These are phyloP conservation scores for Numida meleagris DNA, from an alignment of 2,113 vertebrate species.

Conservation along the genomic window DNA sequence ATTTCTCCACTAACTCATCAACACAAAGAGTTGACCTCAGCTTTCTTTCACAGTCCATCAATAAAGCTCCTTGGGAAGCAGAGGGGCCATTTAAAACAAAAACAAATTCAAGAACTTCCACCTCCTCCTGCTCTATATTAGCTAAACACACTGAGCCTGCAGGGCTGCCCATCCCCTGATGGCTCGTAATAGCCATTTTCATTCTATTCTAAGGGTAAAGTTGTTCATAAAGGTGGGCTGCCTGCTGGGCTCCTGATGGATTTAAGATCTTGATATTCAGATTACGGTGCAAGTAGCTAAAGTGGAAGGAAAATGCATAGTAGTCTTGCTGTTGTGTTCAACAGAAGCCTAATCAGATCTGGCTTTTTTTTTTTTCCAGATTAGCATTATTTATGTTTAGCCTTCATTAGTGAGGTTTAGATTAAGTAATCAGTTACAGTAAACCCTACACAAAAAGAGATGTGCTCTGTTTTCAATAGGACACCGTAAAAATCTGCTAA, in stretches of 20 bases:
- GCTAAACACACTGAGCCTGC: conserved; percentile 2
- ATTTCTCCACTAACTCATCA: conserved; percentile 45
- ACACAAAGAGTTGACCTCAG: conserved; percentile 54
- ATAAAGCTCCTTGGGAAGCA: not conserved
- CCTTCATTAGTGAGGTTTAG: conserved; percentile 26
- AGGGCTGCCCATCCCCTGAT: conserved; percentile 26
- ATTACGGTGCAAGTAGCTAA: conserved; percentile 16
- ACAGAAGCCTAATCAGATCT: conserved; percentile 34
- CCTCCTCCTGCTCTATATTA: conserved; percentile 40
- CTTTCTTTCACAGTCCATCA: conserved; percentile 19
- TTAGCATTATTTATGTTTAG: conserved; percentile 54
- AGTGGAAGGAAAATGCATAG: not conserved
- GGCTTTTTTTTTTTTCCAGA: not conserved
- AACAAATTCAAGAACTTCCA: conserved; percentile 29
- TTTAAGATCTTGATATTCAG: conserved; percentile 54
- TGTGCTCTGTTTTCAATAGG: not conserved
- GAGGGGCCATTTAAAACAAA: conserved; percentile 2
- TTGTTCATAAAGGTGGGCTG: conserved; percentile 37
- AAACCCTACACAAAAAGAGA: not conserved
- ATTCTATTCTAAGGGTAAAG: conserved; percentile 41
- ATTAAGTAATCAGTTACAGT: not conserved
- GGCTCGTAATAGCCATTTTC: not conserved
- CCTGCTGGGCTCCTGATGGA: conserved; percentile 54
- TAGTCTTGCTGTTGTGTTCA: not conserved
- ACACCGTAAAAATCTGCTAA: not conserved